A percentile compares a stretch with the other conserved stretches of the same genome.
Evolutionary conservation across 2,888 invertebrate genomes (phyloP).

Genomic region (Notocelia uddmanniana): DNA sequence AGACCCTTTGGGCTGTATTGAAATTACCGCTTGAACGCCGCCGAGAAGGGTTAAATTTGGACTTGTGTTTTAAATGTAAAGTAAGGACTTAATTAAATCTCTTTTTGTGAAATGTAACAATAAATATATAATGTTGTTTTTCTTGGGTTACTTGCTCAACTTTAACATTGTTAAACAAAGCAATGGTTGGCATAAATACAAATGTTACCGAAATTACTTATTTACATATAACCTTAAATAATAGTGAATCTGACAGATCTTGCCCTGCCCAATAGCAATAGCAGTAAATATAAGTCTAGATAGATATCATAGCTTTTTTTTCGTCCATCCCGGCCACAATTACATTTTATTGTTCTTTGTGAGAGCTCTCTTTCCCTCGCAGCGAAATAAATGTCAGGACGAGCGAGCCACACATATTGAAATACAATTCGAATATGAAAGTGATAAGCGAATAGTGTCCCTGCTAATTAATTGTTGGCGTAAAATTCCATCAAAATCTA

Average conservation of each 20-base stretch:
- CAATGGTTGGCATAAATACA: too few species aligned
- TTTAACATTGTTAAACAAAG: too few species aligned
- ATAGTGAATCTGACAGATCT: too few species aligned
- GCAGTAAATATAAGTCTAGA: too few species aligned
- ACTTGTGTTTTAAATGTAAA: neutral
- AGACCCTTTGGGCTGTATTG: conserved; percentile 3
- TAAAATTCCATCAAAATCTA: neutral
- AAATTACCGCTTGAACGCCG: conserved; percentile 7
- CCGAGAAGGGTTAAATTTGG: conserved; percentile 8
- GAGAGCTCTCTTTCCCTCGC: too few species aligned
- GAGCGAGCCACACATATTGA: neutral
- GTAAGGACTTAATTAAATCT: conserved; percentile 1
- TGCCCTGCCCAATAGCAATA: too few species aligned
- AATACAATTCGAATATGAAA: neutral
- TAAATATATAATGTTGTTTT: neutral
- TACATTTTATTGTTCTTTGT: too few species aligned
- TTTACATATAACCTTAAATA: too few species aligned
- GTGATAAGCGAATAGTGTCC: neutral
- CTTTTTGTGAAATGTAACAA: neutral
- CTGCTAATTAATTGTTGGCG: neutral
- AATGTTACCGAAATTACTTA: too few species aligned
- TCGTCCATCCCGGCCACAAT: too few species aligned
- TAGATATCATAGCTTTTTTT: too few species aligned
- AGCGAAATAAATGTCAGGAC: too few species aligned
- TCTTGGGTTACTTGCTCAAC: neutral